These are phyloP conservation scores for Dasypogon diadema DNA, from an alignment of 2,888 invertebrate genomes.

Conservation along the genomic window DNA sequence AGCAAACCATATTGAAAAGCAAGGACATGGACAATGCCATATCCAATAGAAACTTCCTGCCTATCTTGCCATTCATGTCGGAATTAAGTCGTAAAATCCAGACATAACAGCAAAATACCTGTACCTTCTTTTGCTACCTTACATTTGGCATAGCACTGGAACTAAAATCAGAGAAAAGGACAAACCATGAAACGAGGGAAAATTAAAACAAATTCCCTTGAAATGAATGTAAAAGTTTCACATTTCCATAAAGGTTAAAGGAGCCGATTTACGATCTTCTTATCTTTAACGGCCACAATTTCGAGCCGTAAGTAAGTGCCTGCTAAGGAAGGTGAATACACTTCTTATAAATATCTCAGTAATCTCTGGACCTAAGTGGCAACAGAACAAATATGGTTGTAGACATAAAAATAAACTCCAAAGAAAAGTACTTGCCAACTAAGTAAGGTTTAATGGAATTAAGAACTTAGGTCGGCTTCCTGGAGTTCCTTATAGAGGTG, in stretches of 20 bases:
- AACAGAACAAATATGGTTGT: not conserved
- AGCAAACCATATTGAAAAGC: too few species aligned
- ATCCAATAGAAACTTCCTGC: too few species aligned
- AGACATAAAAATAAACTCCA: not conserved
- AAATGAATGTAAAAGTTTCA: constrained; percentile 5
- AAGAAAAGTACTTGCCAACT: not conserved
- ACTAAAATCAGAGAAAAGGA: not conserved
- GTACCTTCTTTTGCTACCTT: not conserved
- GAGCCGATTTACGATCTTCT: constrained; percentile 11
- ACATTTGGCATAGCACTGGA: not conserved
- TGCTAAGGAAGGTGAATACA: not conserved
- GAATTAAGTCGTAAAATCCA: not conserved
- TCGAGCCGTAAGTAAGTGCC: not conserved
- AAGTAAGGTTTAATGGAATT: not conserved
- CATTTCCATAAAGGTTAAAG: constrained; percentile 3
- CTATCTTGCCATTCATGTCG: not conserved
- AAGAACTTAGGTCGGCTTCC: not conserved
- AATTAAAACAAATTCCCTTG: not conserved
- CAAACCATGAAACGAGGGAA: not conserved
- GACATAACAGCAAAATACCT: not conserved
- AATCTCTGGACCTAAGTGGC: not conserved
- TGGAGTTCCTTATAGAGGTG: not conserved
- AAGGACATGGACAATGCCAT: too few species aligned
- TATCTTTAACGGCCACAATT: not conserved
- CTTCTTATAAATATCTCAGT: constrained; percentile 11